phyloP scores from a whole-genome alignment of 2,797 vertebrate species.

The Malurus leucopterus region DNA sequence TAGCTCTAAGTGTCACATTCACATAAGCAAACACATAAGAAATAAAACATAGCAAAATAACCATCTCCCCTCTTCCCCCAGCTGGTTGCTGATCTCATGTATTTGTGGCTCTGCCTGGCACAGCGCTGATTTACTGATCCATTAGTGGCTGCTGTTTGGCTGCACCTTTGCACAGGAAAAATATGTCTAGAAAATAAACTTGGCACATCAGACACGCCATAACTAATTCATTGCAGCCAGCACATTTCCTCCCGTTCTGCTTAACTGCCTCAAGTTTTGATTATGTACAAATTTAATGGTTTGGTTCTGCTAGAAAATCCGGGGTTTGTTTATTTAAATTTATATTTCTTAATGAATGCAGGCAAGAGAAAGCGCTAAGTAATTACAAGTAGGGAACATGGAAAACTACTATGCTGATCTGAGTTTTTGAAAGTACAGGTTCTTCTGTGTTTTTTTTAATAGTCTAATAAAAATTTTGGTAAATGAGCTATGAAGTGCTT shows the following conservation, averaged over 20 bases:
- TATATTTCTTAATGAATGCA: not conserved
- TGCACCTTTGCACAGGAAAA: conserved; percentile 14
- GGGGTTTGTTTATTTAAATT: not conserved
- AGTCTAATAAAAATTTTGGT: not conserved
- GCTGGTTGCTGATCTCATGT: not conserved
- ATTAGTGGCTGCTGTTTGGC: conserved; percentile 31
- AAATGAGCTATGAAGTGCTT: not conserved
- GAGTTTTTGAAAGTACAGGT: not conserved
- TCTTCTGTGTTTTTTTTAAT: not conserved
- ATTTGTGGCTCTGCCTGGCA: not conserved
- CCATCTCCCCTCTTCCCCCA: not conserved
- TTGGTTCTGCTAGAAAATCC: conserved; percentile 4
- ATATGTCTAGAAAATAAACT: conserved; percentile 22
- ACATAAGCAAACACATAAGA: not conserved
- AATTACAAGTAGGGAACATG: not conserved
- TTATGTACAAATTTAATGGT: not conserved
- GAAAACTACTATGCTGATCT: not conserved
- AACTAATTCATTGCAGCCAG: conserved; percentile 16
- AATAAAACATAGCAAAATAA: not conserved
- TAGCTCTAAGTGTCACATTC: not conserved
- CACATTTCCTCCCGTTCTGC: not conserved
- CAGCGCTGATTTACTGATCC: conserved; percentile 25
- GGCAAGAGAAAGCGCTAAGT: not conserved
- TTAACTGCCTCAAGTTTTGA: not conserved
- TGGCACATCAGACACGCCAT: not conserved